Evolutionary conservation across 1,140 invertebrate species (phyloP).

Genomic region (Schlechtendalia chinensis): DNA sequence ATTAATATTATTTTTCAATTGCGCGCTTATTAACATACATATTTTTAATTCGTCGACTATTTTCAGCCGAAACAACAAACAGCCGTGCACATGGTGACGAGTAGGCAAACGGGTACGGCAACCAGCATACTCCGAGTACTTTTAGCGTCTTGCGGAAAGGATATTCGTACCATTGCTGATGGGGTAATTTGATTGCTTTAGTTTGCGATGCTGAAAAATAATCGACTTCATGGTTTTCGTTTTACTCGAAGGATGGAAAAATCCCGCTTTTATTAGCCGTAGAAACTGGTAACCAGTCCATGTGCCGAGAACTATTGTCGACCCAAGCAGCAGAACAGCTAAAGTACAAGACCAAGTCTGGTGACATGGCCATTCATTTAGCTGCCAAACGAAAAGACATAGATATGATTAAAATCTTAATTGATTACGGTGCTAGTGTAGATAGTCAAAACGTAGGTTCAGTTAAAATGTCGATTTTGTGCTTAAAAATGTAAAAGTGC

Average conservation of each 20-base stretch:
- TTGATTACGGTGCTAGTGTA: conserved; percentile 87
- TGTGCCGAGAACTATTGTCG: conserved; percentile 84
- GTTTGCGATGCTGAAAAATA: too few relatives aligned
- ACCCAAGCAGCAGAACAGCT: conserved; percentile 78
- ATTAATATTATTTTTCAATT: conserved; percentile 56
- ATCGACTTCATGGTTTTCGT: too few relatives aligned
- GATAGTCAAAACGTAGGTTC: conserved; percentile 78
- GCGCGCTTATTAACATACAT: neutral
- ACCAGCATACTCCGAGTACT: conserved; percentile 83
- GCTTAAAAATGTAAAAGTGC: too few relatives aligned
- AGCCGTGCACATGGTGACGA: conserved; percentile 86
- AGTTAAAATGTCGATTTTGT: neutral
- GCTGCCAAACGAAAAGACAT: conserved; percentile 84
- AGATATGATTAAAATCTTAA: conserved; percentile 85
- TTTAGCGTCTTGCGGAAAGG: conserved; percentile 79
- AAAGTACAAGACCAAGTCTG: conserved; percentile 69
- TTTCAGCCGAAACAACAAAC: conserved; percentile 82
- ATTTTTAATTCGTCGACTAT: conserved; percentile 70
- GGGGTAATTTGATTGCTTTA: too few relatives aligned
- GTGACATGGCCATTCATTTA: conserved; percentile 88
- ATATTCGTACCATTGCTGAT: conserved; percentile 79
- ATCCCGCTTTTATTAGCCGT: conserved; percentile 90
- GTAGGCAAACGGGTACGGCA: conserved; percentile 82
- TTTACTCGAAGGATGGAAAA: conserved; percentile 72
- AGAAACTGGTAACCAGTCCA: conserved; percentile 88